Conservation (phyloP, 2,113 vertebrate genomes). For the Lepisosteus oculatus region DNA sequence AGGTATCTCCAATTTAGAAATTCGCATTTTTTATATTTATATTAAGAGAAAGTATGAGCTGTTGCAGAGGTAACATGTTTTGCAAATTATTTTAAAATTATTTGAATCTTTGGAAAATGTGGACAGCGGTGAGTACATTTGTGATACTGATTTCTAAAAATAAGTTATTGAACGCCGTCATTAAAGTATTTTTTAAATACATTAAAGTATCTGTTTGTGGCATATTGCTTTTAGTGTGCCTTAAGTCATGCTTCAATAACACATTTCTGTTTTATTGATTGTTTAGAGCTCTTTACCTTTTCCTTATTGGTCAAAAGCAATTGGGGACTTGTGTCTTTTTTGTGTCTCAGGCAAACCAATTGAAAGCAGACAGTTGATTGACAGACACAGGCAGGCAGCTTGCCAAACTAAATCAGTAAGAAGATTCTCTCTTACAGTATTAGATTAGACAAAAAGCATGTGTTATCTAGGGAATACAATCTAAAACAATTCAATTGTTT, state of each 20-base stretch:
- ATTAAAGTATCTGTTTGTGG: slow-evolving; percentile 19
- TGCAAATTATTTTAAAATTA: no score
- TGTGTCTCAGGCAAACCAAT: not conserved
- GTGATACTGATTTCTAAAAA: no score
- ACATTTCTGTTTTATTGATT: not conserved
- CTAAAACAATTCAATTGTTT: slow-evolving; percentile 24
- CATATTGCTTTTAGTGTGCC: slow-evolving; percentile 26
- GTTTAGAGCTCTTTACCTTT: slow-evolving; percentile 12
- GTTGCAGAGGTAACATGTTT: no score
- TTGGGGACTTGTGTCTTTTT: no score
- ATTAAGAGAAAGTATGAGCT: no score
- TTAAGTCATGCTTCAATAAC: slow-evolving; percentile 2
- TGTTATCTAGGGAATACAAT: slow-evolving; percentile 22
- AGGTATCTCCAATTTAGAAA: no score
- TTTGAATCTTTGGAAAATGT: no score
- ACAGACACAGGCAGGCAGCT: slow-evolving; percentile 27
- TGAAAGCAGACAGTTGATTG: slow-evolving; percentile 13
- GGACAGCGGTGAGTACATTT: no score
- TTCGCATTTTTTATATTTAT: no score
- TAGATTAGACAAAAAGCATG: slow-evolving; percentile 39
- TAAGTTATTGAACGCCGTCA: no score
- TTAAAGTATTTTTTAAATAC: no score
- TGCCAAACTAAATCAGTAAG: slow-evolving; percentile 9
- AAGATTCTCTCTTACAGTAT: slow-evolving; percentile 29
- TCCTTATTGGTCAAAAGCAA: no score